Evolutionary conservation across 2,888 invertebrate genomes (phyloP).

Genomic region (Drosophila conformis): DNA sequence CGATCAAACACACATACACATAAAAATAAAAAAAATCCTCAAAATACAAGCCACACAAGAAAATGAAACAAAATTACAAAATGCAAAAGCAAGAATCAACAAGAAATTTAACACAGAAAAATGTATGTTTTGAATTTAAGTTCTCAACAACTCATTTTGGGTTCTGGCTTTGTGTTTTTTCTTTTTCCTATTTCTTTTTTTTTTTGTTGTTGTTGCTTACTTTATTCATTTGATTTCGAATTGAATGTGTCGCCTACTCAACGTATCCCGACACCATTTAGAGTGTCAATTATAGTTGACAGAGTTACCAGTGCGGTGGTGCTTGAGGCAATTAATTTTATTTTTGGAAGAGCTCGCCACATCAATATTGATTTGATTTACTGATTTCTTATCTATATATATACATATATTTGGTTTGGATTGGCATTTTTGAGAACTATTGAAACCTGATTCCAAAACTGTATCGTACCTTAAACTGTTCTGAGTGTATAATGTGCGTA

Average conservation of each 20-base stretch:
- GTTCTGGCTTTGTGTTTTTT: slow-evolving; percentile 54
- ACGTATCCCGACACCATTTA: slow-evolving; percentile 38
- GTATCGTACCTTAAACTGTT: slow-evolving; percentile 71
- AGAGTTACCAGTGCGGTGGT: slow-evolving; percentile 28
- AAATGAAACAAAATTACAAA: slow-evolving; percentile 57
- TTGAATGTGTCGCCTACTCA: slow-evolving; percentile 38
- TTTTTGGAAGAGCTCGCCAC: slow-evolving; percentile 46
- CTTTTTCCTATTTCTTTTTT: slow-evolving; percentile 15
- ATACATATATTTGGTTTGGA: slow-evolving; percentile 45
- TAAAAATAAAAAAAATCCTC: slow-evolving; percentile 32
- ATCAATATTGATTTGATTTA: slow-evolving; percentile 49
- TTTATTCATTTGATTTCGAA: slow-evolving; percentile 35
- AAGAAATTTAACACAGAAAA: slow-evolving; percentile 53
- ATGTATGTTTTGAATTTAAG: slow-evolving; percentile 49
- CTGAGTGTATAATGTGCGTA: slow-evolving; percentile 77
- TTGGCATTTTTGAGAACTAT: slow-evolving; percentile 77
- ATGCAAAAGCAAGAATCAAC: slow-evolving; percentile 61
- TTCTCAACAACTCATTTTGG: slow-evolving; percentile 59
- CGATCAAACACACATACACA: slow-evolving; percentile 60
- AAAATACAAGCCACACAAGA: slow-evolving; percentile 46
- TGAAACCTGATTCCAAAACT: slow-evolving; percentile 64
- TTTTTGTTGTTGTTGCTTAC: slow-evolving; percentile 28
- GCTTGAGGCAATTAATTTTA: slow-evolving; percentile 40
- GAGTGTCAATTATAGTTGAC: slow-evolving; percentile 34
- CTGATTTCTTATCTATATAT: slow-evolving; percentile 12